Evolutionary conservation across 1,140 invertebrate genomes (phyloP).

Genomic region (Anastatus disparis): DNA sequence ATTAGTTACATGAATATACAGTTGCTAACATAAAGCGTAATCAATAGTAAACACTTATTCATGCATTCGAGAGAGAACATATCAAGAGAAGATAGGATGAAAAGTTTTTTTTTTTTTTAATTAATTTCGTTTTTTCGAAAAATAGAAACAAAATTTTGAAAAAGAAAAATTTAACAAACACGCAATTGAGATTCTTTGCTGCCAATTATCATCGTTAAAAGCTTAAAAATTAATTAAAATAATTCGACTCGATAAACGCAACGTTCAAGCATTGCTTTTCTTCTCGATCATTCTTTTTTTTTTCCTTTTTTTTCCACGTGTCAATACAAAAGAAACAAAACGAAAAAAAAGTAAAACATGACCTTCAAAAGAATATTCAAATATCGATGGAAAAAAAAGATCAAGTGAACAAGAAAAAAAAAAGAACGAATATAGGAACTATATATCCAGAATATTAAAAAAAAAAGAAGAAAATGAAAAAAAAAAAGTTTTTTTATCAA

Average conservation of each 20-base stretch:
- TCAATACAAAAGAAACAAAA: no score
- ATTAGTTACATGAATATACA: constrained; percentile 2
- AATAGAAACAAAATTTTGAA: neutral
- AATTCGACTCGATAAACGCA: neutral
- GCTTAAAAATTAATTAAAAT: neutral
- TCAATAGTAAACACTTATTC: constrained; percentile 50
- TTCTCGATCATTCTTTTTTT: constrained; percentile 4
- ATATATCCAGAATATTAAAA: no score
- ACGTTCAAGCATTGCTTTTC: constrained; percentile 11
- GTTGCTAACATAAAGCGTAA: neutral
- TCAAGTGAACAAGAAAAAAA: neutral
- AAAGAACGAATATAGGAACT: no score
- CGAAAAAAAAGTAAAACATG: no score
- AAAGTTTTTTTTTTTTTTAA: no score
- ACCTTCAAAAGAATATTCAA: no score
- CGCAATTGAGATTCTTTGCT: no score
- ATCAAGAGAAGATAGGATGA: constrained; percentile 9
- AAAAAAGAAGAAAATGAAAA: no score
- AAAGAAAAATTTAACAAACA: no score
- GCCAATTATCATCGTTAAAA: neutral
- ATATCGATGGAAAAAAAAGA: neutral
- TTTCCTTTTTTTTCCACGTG: no score
- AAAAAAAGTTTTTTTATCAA: constrained; percentile 11
- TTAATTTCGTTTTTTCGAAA: no score
- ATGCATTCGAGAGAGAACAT: constrained; percentile 52